Conservation (phyloP, 2,113 vertebrate genomes). For the Phalacrocorax aristotelis region DNA sequence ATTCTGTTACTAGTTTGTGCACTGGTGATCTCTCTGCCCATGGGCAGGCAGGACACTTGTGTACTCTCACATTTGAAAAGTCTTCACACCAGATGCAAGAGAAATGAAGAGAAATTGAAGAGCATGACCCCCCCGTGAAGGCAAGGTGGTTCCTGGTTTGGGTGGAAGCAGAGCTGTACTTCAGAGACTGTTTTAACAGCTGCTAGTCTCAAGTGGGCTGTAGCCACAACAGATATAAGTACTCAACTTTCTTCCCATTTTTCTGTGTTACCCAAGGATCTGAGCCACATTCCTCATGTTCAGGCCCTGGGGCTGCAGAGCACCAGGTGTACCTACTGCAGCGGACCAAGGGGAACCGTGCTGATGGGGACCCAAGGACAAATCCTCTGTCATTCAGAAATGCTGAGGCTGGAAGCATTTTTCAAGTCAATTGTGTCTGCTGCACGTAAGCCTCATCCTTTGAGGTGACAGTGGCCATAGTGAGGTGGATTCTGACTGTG, state of each 20-base stretch:
- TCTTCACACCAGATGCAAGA: neutral
- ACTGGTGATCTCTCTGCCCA: neutral
- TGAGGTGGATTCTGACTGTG: neutral
- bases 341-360: neutral
- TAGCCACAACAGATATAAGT: neutral
- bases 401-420: neutral
- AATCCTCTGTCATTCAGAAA: neutral
- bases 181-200: neutral
- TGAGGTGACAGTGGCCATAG: neutral
- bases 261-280: neutral
- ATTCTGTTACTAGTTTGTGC: neutral
- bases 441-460: neutral
- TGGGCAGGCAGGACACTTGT: neutral
- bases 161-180: neutral
- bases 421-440: neutral
- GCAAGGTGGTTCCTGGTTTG: neutral
- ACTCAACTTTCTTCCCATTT: neutral
- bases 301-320: accelerated
- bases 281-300: accelerated
- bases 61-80: neutral
- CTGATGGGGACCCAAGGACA: neutral
- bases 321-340: neutral
- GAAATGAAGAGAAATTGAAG: neutral
- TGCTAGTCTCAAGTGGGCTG: neutral
- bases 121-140: neutral